Conservation (phyloP, 2,797 vertebrate species). For the Halcyon badia region DNA sequence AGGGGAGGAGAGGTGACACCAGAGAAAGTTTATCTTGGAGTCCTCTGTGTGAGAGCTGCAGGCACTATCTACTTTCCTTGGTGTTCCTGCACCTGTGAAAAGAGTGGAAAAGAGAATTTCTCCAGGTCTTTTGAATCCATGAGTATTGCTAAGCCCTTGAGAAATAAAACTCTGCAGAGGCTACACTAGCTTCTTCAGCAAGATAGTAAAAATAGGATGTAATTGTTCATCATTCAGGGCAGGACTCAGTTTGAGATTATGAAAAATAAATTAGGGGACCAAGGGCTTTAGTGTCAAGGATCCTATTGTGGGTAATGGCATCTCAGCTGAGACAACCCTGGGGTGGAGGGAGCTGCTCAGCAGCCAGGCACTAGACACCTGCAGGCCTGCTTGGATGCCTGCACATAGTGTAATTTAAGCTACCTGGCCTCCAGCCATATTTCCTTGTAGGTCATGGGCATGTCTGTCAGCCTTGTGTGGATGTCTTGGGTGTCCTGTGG, state of each 20-base stretch:
- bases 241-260: not conserved
- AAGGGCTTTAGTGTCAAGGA: not conserved
- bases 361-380: not conserved
- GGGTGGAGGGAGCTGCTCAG: not conserved
- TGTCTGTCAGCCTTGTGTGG: accelerated
- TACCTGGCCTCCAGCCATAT: not conserved
- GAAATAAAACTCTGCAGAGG: not conserved
- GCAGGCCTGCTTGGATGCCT: not conserved
- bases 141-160: not conserved
- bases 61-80: not conserved
- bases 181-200: not conserved
- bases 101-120: not conserved
- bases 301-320: accelerated
- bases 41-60: not conserved
- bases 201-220: not conserved
- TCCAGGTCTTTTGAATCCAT: not conserved
- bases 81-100: not conserved
- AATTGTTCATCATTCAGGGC: not conserved
- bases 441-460: accelerated
- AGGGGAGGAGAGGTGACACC: not conserved
- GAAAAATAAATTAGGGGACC: not conserved
- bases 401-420: not conserved
- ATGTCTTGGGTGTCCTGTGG: not conserved
- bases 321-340: not conserved
- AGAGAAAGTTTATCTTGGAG: not conserved